These are phyloP conservation scores for Formicarius rufipectus DNA, from an alignment of 2,113 vertebrate species.

Conservation along the genomic window DNA sequence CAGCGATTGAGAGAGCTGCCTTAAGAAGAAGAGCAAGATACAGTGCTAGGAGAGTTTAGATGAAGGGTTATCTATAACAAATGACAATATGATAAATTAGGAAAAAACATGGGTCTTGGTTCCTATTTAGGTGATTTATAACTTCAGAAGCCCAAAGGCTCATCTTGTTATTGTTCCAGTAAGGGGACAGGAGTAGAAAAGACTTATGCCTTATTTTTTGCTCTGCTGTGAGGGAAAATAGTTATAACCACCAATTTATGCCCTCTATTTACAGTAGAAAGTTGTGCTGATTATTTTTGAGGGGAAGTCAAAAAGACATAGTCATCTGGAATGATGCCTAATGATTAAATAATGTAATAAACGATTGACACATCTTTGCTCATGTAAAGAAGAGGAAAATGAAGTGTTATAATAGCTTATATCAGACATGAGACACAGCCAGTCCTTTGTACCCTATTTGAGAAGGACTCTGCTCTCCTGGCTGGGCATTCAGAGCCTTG, in stretches of 20 bases:
- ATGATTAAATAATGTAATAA: not conserved
- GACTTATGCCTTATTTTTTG: not conserved
- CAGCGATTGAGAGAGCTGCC: not conserved
- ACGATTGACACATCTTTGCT: not conserved
- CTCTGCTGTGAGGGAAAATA: not conserved
- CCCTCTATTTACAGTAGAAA: not conserved
- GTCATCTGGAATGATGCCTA: not conserved
- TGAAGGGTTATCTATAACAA: slow-evolving; percentile 23
- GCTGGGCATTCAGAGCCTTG: not conserved
- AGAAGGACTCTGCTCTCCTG: not conserved
- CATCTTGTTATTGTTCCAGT: not conserved
- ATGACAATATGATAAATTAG: slow-evolving; percentile 37
- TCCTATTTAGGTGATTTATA: slow-evolving; percentile 46
- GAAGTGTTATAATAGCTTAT: not conserved
- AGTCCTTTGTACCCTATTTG: not conserved
- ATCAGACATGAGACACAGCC: not conserved
- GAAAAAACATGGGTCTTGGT: slow-evolving; percentile 2
- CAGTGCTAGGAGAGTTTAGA: not conserved
- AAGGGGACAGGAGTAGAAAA: not conserved
- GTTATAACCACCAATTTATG: not conserved
- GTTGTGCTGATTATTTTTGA: not conserved
- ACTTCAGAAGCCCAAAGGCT: not conserved
- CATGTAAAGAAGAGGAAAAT: not conserved
- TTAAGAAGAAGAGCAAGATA: not conserved
- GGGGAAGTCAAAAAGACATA: not conserved